These are phyloP conservation scores for Dasyurus viverrinus DNA, from an alignment of 2,113 vertebrate genomes.

Conservation along the genomic window DNA sequence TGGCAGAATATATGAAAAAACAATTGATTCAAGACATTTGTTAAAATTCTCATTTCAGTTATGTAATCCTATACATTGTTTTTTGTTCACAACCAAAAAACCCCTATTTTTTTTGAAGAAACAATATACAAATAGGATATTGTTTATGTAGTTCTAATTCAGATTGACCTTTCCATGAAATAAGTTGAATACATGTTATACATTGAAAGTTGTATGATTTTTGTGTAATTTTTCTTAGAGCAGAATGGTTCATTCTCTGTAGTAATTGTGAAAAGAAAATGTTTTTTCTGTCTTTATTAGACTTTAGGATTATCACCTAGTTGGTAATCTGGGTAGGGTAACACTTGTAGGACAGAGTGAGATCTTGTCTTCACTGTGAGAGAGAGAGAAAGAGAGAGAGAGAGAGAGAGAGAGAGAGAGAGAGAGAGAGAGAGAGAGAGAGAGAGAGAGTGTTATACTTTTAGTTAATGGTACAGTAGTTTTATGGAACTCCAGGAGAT, in stretches of 20 bases:
- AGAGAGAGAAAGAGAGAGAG: no score
- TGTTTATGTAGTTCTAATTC: slow-evolving; percentile 47
- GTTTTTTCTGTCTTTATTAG: background rate
- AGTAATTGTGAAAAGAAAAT: background rate
- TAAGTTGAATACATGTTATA: slow-evolving; percentile 4
- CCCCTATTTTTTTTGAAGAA: background rate
- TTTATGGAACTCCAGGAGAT: background rate
- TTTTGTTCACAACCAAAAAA: background rate
- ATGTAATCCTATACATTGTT: background rate
- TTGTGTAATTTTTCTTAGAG: background rate
- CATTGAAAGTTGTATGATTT: slow-evolving; percentile 27
- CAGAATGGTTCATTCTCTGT: background rate
- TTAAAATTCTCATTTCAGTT: slow-evolving; percentile 27
- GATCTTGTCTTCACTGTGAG: background rate
- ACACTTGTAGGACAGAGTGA: slow-evolving; percentile 9
- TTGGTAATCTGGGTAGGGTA: background rate
- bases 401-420: no score
- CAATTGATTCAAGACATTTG: background rate
- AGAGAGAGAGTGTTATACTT: no score
- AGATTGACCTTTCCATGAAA: slow-evolving; percentile 15
- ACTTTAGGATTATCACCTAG: background rate
- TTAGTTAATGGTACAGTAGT: background rate
- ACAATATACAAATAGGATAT: slow-evolving; percentile 18
- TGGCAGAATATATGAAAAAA: slow-evolving; percentile 4
- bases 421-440: no score